These are phyloP conservation scores for Pipa parva DNA, from an alignment of 2,113 vertebrate species.

Conservation along the genomic window DNA sequence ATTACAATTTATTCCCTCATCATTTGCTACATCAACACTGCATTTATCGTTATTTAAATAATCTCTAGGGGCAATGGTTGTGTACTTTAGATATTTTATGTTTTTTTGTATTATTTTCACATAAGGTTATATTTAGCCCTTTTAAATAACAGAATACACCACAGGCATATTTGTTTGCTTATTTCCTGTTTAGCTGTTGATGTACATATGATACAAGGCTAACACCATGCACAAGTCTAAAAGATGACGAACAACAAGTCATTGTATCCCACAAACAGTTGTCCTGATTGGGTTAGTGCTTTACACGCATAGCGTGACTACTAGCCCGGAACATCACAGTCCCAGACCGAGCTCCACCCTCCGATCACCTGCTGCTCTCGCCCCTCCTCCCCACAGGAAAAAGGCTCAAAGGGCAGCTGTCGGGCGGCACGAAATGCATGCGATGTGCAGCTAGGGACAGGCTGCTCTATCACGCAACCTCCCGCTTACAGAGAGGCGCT, in stretches of 20 bases:
- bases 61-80: too few species aligned
- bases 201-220: too few species aligned
- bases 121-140: too few species aligned
- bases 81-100: too few species aligned
- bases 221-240: too few species aligned
- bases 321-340: neutral
- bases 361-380: slow-evolving; percentile 15
- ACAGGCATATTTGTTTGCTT: too few species aligned
- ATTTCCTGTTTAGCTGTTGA: too few species aligned
- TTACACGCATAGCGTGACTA: slow-evolving; percentile 34
- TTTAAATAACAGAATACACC: too few species aligned
- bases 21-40: too few species aligned
- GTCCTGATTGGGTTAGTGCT: neutral
- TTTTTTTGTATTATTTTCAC: too few species aligned
- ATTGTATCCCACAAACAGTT: neutral
- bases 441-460: neutral
- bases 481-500: neutral
- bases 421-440: slow-evolving; percentile 10
- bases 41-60: too few species aligned
- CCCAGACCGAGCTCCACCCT: neutral
- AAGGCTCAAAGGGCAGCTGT: slow-evolving; percentile 23
- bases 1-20: too few species aligned
- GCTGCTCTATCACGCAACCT: neutral
- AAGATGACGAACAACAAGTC: neutral
- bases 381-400: neutral